These are phyloP conservation scores for Pogoniulus pusillus DNA, from an alignment of 2,797 vertebrate genomes.

Conservation along the genomic window DNA sequence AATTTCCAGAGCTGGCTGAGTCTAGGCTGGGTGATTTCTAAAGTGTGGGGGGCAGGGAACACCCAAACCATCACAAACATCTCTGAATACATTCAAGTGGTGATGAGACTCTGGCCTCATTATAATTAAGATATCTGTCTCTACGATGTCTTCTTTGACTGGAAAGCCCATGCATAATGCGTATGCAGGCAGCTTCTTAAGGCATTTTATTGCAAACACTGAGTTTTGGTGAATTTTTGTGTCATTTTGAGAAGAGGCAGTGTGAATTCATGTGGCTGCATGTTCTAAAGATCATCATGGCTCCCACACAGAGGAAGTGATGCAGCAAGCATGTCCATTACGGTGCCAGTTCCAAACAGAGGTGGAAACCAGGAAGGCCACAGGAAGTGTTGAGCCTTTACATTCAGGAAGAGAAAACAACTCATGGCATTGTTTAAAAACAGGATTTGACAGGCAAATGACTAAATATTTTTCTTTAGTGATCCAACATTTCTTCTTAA, in stretches of 20 bases:
- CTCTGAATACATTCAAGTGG: not conserved
- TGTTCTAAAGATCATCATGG: not conserved
- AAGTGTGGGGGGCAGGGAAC: too few species aligned
- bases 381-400: not conserved
- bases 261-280: not conserved
- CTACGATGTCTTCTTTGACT: not conserved
- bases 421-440: constrained; percentile 23
- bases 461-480: constrained; percentile 64
- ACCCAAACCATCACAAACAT: too few species aligned
- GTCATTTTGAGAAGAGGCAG: not conserved
- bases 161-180: not conserved
- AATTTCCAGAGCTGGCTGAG: too few species aligned
- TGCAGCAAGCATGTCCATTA: not conserved
- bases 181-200: not conserved
- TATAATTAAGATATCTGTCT: not conserved
- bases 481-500: constrained; percentile 69
- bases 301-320: not conserved
- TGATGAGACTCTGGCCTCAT: not conserved
- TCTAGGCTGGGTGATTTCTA: too few species aligned
- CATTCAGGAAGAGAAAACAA: not conserved
- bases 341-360: not conserved
- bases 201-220: not conserved
- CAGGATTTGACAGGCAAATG: constrained; percentile 55
- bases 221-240: not conserved
- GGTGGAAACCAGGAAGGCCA: not conserved